phyloP scores from a whole-genome alignment of 2,113 vertebrate genomes.

The Callipepla californica region DNA sequence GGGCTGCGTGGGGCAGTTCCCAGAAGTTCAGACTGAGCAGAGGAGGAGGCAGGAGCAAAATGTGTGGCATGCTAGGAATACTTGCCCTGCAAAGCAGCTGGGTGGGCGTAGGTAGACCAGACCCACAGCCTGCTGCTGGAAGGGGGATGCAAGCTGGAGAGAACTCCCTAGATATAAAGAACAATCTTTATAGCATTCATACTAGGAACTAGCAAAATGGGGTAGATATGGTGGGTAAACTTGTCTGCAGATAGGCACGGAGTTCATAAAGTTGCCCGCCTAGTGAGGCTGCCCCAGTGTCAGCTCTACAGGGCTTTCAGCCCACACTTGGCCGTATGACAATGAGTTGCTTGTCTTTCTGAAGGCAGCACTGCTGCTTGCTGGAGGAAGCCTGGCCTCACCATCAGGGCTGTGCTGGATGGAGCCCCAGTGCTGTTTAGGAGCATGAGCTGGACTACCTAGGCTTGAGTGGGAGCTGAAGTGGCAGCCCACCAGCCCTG shows the following conservation, averaged over 20 bases:
- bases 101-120: not conserved
- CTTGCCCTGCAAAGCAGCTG: not conserved
- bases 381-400: not conserved
- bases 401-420: not conserved
- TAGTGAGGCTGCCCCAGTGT: not conserved
- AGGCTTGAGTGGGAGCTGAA: not conserved
- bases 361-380: not conserved
- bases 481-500: not conserved
- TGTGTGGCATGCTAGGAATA: accelerated
- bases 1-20: accelerated
- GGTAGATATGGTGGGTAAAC: not conserved
- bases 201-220: accelerated
- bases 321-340: not conserved
- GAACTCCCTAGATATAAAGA: accelerated
- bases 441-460: not conserved
- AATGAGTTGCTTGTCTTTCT: not conserved
- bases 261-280: accelerated
- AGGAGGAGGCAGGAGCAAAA: not conserved
- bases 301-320: not conserved
- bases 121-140: not conserved
- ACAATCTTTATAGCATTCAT: accelerated
- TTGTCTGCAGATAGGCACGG: not conserved
- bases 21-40: not conserved
- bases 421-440: not conserved
- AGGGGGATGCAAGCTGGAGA: not conserved